These are phyloP conservation scores for Rhamnusium bicolor DNA, from an alignment of 2,888 invertebrate genomes.

Conservation along the genomic window DNA sequence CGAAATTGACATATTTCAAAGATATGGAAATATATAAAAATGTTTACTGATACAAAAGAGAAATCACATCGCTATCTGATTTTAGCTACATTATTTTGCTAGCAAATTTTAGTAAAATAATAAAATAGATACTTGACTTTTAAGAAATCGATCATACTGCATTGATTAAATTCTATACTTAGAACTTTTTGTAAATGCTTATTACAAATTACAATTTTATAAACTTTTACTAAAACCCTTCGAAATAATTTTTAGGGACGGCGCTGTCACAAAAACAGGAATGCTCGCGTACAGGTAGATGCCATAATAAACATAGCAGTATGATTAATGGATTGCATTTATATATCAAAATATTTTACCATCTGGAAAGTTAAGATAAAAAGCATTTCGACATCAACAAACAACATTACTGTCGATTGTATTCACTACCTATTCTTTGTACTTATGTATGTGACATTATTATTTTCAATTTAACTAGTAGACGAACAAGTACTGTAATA, in stretches of 20 bases:
- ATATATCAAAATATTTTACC: slow-evolving; percentile 66
- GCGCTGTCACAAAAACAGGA: slow-evolving; percentile 8
- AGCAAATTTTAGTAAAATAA: too few relatives aligned
- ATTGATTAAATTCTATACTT: too few relatives aligned
- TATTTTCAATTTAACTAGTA: neutral
- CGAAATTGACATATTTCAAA: too few relatives aligned
- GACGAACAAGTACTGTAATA: neutral
- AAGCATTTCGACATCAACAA: slow-evolving; percentile 46
- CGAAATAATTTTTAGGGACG: slow-evolving; percentile 1
- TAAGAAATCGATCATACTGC: too few relatives aligned
- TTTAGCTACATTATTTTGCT: too few relatives aligned
- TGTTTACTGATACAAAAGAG: too few relatives aligned
- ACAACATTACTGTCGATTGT: neutral
- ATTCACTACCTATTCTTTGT: neutral
- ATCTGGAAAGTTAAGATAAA: slow-evolving; percentile 66
- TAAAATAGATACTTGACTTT: too few relatives aligned
- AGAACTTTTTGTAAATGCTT: too few relatives aligned
- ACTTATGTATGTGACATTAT: neutral
- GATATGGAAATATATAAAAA: too few relatives aligned
- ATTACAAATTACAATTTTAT: too few relatives aligned
- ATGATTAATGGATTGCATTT: slow-evolving; percentile 66
- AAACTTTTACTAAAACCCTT: neutral
- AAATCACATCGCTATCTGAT: too few relatives aligned
- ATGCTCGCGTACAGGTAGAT: slow-evolving; percentile 46
- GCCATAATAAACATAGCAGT: slow-evolving; percentile 56